Percentiles rank a stretch among this genome's conserved stretches.
phyloP scores from a whole-genome alignment of 2,797 vertebrate species.

The Sebastes taczanowskii region DNA sequence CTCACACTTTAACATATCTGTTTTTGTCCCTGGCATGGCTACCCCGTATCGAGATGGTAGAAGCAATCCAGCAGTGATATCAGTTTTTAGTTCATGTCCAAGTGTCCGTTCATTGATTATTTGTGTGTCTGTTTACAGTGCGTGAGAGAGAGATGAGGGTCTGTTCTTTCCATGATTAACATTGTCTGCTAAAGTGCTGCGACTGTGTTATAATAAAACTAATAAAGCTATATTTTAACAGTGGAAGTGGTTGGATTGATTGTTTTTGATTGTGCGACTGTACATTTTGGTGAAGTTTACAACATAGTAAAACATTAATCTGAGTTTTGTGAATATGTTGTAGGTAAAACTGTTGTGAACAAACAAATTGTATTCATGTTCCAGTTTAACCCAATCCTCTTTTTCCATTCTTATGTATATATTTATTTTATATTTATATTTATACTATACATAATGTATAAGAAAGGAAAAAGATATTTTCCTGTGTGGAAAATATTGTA shows the following conservation, averaged over 20 bases:
- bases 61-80: conserved; percentile 13
- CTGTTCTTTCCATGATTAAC: conserved; percentile 40
- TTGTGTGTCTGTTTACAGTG: conserved; percentile 59
- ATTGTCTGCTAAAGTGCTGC: conserved; percentile 55
- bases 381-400: no score
- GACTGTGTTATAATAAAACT: conserved; percentile 67
- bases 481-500: not conserved
- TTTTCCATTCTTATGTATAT: no score
- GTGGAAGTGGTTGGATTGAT: conserved; percentile 31
- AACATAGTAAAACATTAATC: not conserved
- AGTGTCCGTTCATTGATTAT: conserved; percentile 31
- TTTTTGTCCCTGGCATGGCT: conserved; percentile 29
- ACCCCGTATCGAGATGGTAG: conserved; percentile 1
- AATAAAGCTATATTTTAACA: conserved; percentile 85
- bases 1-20: conserved; percentile 19
- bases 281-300: conserved; percentile 45
- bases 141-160: conserved; percentile 21
- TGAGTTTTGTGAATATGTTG: not conserved
- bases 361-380: no score
- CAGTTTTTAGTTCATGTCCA: conserved; percentile 32
- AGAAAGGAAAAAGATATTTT: no score
- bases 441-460: no score
- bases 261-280: conserved; percentile 22
- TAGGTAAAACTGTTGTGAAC: not conserved
- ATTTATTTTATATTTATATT: no score